These are phyloP conservation scores for Ctena decussata DNA, from an alignment of 2,888 invertebrate species.

Conservation along the genomic window DNA sequence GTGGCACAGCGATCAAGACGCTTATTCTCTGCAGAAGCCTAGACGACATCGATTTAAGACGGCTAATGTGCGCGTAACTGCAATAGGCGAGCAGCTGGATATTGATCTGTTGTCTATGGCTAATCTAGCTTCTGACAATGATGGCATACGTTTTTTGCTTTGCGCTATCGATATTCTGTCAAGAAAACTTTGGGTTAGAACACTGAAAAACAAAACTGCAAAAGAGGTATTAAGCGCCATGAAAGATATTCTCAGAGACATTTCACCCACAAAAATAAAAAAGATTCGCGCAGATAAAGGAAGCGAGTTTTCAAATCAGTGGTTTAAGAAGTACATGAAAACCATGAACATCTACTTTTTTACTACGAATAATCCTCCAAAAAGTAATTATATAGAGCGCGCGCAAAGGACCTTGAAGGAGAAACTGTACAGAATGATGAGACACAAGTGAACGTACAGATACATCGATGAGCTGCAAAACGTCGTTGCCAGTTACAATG, in stretches of 20 bases:
- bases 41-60: constrained; percentile 33
- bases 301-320: constrained; percentile 35
- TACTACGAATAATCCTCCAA: constrained; percentile 46
- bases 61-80: constrained; percentile 45
- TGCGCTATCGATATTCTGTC: constrained; percentile 47
- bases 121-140: constrained; percentile 37
- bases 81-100: constrained; percentile 42
- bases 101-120: constrained; percentile 42
- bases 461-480: constrained; percentile 49
- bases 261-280: constrained; percentile 14
- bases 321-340: constrained; percentile 52
- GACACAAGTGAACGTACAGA: constrained; percentile 50
- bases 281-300: constrained; percentile 25
- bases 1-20: constrained; percentile 45
- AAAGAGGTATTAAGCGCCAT: constrained; percentile 30
- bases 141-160: constrained; percentile 46
- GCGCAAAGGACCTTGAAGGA: constrained; percentile 47
- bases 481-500: constrained; percentile 44
- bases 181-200: constrained; percentile 48
- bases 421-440: constrained; percentile 49
- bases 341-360: constrained; percentile 49
- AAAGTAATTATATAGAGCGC: constrained; percentile 52
- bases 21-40: constrained; percentile 46
- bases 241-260: constrained; percentile 32
- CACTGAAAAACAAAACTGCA: constrained; percentile 36